Conservation (phyloP, 2,888 invertebrate species). For the Zhengitettix transpicula region DNA sequence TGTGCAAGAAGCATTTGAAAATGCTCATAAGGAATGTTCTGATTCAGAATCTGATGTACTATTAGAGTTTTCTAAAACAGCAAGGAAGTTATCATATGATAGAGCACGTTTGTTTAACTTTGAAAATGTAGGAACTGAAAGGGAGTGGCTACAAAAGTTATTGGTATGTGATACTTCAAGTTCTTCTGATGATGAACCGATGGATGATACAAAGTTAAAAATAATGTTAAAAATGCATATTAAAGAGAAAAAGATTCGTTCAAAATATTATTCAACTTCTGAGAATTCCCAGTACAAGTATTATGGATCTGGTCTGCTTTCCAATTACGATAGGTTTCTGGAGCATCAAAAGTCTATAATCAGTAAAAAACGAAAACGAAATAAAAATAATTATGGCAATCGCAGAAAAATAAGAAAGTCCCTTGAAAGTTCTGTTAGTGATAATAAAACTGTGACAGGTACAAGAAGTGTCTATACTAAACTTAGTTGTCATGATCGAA, state of each 20-base stretch:
- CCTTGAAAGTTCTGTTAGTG: no score
- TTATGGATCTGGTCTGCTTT: conserved; percentile 77
- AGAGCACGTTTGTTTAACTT: conserved; percentile 67
- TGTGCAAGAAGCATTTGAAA: no score
- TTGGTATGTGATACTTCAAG: conserved; percentile 52
- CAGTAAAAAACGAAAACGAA: conserved; percentile 29
- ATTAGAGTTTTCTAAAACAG: no score
- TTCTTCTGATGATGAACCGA: conserved; percentile 44
- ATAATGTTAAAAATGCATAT: conserved; percentile 58
- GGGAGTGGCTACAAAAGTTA: conserved; percentile 74
- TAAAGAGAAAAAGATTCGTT: conserved; percentile 52
- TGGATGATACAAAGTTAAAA: conserved; percentile 53
- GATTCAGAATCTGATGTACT: no score
- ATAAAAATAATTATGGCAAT: conserved; percentile 30
- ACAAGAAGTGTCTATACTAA: no score
- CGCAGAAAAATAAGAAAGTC: conserved; percentile 21
- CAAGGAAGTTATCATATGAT: conserved; percentile 30
- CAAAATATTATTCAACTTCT: conserved; percentile 48
- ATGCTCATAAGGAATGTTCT: no score
- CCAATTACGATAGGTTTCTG: conserved; percentile 72
- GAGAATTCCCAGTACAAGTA: conserved; percentile 76
- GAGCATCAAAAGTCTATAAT: conserved; percentile 51
- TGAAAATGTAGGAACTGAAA: conserved; percentile 58
- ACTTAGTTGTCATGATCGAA: no score
- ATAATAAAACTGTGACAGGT: no score